Base-by-base conservation (phyloP, 1,140 invertebrate genomes). In the Lutraria rhynchaena region DNA sequence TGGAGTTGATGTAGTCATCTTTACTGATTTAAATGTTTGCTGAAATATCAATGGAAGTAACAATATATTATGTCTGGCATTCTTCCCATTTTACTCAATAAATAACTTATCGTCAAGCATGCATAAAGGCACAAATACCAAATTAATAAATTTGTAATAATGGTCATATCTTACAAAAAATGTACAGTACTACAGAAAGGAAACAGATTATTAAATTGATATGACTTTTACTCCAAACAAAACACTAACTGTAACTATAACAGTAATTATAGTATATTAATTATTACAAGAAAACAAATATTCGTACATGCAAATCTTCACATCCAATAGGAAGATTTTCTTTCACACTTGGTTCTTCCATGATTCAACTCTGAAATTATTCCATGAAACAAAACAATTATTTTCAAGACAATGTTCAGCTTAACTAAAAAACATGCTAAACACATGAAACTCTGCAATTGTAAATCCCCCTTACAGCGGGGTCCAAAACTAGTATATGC, bases 1-100 rank as follows among this genome's bases (percentile, higher is more conserved):
- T 29, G 73, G 73, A n/a, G 73, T 76, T 3, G 41, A 58, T 27
- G 58, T 49, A n/a, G 17, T 55, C 70, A 73, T 55, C 13, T 27
- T 58, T 3, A 27, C 19, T 4, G n/a, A 22, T 22, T 65, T 65
- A 22, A 44, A 11, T 44, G 3, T n/a, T 22, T 65, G 13, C 61
- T 65, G 61, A 3, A 65, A 65, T 46, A 46, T 15, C 27, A 61
- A 15, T 2, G 4, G 15, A 27, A 3, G 29, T 35, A 61, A 19
- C n/a, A 17, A 19, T 7, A 2, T 7, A 17, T 35, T 17, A 61
- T 46, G 15, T 58, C 4, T 29, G 15, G 22, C 27, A 31, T 31
- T 58, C 17, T 3, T 11, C 2, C 13, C 7, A 13, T 17, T 35
- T 35, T 35, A 1, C n/a, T 7, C 37, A 61, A 33, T 35, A 17